Base-by-base conservation (phyloP, 2,888 invertebrate species). In the Tetragonula carbonaria region DNA sequence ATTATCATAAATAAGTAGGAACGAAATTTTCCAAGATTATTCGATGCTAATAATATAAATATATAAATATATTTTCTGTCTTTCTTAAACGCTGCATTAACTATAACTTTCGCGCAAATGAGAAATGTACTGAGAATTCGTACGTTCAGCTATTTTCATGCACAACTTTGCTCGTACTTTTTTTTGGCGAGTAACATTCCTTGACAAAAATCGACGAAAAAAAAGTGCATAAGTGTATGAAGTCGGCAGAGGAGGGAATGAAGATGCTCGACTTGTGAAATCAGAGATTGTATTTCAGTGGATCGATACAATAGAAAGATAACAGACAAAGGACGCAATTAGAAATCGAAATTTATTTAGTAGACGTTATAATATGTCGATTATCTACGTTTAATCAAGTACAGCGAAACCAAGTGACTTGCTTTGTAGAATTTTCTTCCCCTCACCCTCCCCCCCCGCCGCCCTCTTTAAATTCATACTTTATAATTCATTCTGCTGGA, bases 231-330 rank as follows among this genome's bases (percentile, higher is more conserved):
- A 28, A 28, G 28, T 28, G 28, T 28, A 28, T 8, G 66, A 8
- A 14, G 14, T 59, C 57, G 4, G 28, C 0, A 55, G 2, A 33
- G 53, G 23, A 6, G 13, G n/a, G 33, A 51, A 62, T 14, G 16
- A 57, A 70, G 57, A 28, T 45, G 8, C 33, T 11, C 13, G 38
- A 23, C 14, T 68, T 66, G 71, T 84, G 73, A 84, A 84, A 78
- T 84, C 53, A 83, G 72, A 83, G 57, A 72, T 72, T 85, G 74
- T 74, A 80, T 77, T 85, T 85, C 63, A 77, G 59, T 79, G 75
- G 68, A 84, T 84, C 68, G 79, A 79, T 85, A 84, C 74, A 85
- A 79, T 84, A 84, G 79, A 85, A 84, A 79, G 84, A 84, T 83
- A 84, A 80, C 85, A 66, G 80, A 76, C 80, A 65, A 76, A 84